phyloP scores from a whole-genome alignment of 1,140 invertebrate species.

The Rhopalosiphum padi region DNA sequence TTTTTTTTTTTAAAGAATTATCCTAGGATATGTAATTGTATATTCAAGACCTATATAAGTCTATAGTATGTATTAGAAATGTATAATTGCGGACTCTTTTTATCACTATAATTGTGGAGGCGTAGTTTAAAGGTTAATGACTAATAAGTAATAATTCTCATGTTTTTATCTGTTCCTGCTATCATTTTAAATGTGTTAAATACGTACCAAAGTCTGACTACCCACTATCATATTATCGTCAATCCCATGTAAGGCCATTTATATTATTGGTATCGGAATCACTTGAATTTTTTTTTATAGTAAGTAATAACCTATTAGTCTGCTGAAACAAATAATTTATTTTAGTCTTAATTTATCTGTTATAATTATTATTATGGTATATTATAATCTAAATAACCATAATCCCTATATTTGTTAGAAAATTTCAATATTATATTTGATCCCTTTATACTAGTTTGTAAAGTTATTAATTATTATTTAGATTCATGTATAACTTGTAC shows the following conservation, averaged over 20 bases:
- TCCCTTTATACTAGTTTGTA: background rate
- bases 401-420: background rate
- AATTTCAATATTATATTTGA: background rate
- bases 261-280: background rate
- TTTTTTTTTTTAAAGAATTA: background rate
- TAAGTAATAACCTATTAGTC: background rate
- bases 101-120: constrained; percentile 39
- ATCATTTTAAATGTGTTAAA: background rate
- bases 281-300: background rate
- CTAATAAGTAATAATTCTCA: constrained; percentile 22
- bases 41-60: background rate
- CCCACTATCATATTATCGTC: background rate
- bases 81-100: constrained; percentile 2
- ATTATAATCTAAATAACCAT: background rate
- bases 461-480: background rate
- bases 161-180: constrained; percentile 33
- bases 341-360: background rate
- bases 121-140: constrained; percentile 45
- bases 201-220: constrained; percentile 18
- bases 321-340: background rate
- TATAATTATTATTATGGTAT: background rate
- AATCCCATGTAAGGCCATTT: background rate
- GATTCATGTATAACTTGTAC: background rate
- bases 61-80: background rate
- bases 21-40: background rate